These are phyloP conservation scores for Cephalopachus bancanus DNA, from an alignment of 2,797 vertebrate genomes.

Conservation along the genomic window DNA sequence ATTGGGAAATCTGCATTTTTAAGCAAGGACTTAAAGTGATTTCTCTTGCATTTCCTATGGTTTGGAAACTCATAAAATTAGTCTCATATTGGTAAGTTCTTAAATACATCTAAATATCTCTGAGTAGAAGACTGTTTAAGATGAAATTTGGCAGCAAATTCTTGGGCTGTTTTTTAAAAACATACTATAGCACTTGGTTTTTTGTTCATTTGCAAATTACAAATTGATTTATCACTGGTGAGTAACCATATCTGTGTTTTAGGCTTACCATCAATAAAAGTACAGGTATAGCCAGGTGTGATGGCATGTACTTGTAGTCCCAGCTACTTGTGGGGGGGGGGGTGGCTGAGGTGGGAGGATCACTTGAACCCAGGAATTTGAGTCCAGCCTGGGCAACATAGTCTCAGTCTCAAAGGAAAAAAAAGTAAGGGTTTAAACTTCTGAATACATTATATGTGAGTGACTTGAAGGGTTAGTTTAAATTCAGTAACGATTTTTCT, in stretches of 20 bases:
- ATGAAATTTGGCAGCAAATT: background rate
- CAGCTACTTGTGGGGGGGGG: background rate
- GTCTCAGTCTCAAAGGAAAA: background rate
- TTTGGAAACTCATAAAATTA: conserved; percentile 25
- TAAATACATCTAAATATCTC: background rate
- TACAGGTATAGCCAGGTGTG: background rate
- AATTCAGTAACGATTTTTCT: background rate
- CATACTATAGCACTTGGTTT: background rate
- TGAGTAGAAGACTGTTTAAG: background rate
- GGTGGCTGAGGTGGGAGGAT: too few relatives aligned
- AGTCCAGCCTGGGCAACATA: background rate
- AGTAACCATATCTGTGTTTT: background rate
- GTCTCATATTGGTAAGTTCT: background rate
- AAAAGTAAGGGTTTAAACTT: background rate
- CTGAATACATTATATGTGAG: background rate
- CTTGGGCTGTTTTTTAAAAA: background rate
- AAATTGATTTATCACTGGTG: background rate
- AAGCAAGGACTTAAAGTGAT: background rate
- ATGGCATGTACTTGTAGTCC: background rate
- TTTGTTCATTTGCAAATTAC: conserved; percentile 44
- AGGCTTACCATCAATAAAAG: conserved; percentile 1
- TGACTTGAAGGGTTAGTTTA: background rate
- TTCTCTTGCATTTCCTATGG: conserved; percentile 14
- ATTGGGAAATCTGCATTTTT: background rate
- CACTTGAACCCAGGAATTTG: background rate